phyloP scores from a whole-genome alignment of 2,113 vertebrate genomes.

The Eurypyga helias region DNA sequence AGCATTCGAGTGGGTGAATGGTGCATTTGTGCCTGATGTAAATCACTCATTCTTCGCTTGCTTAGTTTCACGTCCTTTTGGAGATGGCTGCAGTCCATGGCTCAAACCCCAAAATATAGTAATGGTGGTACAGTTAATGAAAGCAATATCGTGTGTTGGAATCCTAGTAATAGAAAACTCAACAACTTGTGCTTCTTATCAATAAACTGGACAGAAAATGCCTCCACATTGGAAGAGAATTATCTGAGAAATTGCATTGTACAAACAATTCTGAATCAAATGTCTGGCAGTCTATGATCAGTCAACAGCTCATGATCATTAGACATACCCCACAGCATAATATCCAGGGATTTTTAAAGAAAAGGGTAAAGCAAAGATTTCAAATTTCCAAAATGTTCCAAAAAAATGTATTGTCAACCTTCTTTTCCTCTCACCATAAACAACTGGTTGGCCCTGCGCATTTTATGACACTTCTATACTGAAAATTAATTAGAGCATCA shows the following conservation, averaged over 20 bases:
- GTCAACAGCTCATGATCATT: neutral
- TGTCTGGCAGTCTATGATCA: neutral
- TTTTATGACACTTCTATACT: neutral
- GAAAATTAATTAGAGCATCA: neutral
- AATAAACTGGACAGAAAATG: neutral
- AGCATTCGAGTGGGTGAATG: neutral
- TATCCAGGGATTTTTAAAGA: neutral
- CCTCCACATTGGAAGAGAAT: neutral
- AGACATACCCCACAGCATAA: neutral
- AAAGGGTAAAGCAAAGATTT: neutral
- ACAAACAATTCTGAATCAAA: neutral
- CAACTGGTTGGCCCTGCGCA: neutral
- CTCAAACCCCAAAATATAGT: neutral
- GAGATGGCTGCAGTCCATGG: neutral
- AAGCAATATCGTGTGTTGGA: neutral
- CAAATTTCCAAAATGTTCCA: neutral
- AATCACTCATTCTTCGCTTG: constrained; percentile 8
- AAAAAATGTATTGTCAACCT: neutral
- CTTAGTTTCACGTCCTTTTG: constrained; percentile 26
- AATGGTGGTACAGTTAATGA: neutral
- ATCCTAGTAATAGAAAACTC: neutral
- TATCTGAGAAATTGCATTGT: neutral
- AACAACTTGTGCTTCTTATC: neutral
- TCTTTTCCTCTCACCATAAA: neutral
- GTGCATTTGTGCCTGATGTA: constrained; percentile 13